These are phyloP conservation scores for Mus minutoides DNA, from an alignment of 2,797 vertebrate species.

Conservation along the genomic window DNA sequence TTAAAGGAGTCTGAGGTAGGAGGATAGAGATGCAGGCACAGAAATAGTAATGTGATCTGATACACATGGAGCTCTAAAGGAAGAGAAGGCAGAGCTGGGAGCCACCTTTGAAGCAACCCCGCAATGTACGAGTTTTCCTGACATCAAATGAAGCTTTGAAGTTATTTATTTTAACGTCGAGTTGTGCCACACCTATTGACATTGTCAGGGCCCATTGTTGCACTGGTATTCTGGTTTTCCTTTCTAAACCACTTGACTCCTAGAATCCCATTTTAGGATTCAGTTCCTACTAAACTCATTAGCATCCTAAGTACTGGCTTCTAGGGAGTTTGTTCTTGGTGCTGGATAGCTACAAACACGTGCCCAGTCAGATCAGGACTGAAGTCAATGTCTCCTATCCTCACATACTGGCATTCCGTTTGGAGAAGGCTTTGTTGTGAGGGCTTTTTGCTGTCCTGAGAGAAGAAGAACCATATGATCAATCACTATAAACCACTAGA, in stretches of 20 bases:
- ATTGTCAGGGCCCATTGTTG: slow-evolving; percentile 59
- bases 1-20: not conserved
- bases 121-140: slow-evolving; percentile 44
- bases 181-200: slow-evolving; percentile 68
- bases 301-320: not conserved
- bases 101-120: slow-evolving; percentile 56
- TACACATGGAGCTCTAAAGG: not conserved
- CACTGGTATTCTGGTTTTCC: slow-evolving; percentile 14
- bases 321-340: not conserved
- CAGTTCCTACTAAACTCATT: not conserved
- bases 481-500: not conserved
- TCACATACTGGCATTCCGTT: not conserved
- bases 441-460: not conserved
- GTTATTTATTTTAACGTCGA: slow-evolving; percentile 58
- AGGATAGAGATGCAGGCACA: too few relatives aligned
- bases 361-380: not conserved
- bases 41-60: not conserved
- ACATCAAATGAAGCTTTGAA: slow-evolving; percentile 80
- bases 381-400: not conserved
- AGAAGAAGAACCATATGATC: not conserved
- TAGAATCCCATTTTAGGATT: not conserved
- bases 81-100: not conserved
- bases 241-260: slow-evolving; percentile 35
- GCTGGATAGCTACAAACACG: not conserved
- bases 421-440: not conserved